These are phyloP conservation scores for Eustalomyia histrio DNA, from an alignment of 2,888 invertebrate genomes.

Conservation along the genomic window DNA sequence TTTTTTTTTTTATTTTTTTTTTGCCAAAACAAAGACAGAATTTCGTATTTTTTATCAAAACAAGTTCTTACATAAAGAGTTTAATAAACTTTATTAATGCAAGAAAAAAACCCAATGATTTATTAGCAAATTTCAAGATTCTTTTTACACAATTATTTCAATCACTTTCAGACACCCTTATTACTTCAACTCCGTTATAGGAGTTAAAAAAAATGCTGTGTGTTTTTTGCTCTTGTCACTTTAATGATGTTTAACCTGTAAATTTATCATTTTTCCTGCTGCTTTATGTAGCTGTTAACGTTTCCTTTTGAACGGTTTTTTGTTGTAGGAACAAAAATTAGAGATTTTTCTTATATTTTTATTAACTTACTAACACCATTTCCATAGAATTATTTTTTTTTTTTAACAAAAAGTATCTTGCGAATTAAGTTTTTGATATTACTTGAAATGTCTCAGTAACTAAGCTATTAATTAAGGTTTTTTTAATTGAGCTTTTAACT, in stretches of 20 bases:
- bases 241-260: conserved; percentile 64
- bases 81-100: conserved; percentile 64
- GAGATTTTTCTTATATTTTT: not conserved
- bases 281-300: not conserved
- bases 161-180: conserved; percentile 27
- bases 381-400: not conserved
- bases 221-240: conserved; percentile 51
- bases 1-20: conserved; percentile 15
- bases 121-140: conserved; percentile 42
- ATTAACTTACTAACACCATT: conserved; percentile 11
- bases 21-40: conserved; percentile 9
- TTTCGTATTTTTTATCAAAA: conserved; percentile 40
- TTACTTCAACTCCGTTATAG: conserved; percentile 47
- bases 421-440: not conserved
- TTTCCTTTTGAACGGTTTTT: not conserved
- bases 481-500: too few species aligned
- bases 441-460: not conserved
- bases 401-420: not conserved
- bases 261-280: conserved; percentile 19
- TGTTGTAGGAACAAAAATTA: conserved; percentile 6
- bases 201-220: conserved; percentile 18
- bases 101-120: conserved; percentile 43
- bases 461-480: too few species aligned
- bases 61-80: conserved; percentile 59
- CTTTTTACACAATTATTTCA: conserved; percentile 40